These are phyloP conservation scores for Platerodrilus igneus DNA, from an alignment of 2,888 invertebrate genomes.

Conservation along the genomic window DNA sequence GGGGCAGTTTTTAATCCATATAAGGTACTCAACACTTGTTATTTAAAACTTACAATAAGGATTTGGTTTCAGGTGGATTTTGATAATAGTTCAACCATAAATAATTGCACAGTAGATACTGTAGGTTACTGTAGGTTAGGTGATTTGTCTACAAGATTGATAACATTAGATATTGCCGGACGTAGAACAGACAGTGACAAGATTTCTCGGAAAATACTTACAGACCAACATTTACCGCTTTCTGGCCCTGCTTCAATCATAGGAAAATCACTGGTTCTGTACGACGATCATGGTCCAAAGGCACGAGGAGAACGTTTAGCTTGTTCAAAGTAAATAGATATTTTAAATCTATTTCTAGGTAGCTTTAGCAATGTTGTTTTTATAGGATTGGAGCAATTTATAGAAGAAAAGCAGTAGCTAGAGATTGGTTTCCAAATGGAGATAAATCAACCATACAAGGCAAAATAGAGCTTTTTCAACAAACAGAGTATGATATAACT, in stretches of 20 bases:
- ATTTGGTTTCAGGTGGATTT: conserved; percentile 52
- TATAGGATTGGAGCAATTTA: conserved; percentile 68
- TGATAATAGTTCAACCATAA: conserved; percentile 55
- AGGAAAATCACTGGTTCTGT: conserved; percentile 79
- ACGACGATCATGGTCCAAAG: conserved; percentile 81
- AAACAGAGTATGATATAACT: conserved; percentile 79
- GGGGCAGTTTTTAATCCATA: conserved; percentile 76
- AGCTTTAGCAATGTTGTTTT: conserved; percentile 15
- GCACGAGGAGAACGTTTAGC: conserved; percentile 85
- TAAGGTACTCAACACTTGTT: conserved; percentile 47
- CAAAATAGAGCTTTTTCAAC: conserved; percentile 77
- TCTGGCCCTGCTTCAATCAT: conserved; percentile 70
- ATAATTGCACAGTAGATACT: conserved; percentile 53
- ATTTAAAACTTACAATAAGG: neutral
- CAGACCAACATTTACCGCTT: conserved; percentile 71
- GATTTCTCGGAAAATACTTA: conserved; percentile 71
- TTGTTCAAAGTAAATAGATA: conserved; percentile 68
- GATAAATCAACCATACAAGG: conserved; percentile 61
- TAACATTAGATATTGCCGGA: conserved; percentile 69
- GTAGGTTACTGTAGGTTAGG: conserved; percentile 68
- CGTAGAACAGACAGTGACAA: conserved; percentile 59
- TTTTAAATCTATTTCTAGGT: conserved; percentile 5
- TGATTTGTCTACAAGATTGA: conserved; percentile 70
- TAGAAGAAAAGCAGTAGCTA: conserved; percentile 77
- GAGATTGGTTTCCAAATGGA: conserved; percentile 85